Percentiles rank a stretch among this genome's conserved stretches.
Conservation (phyloP, 2,113 vertebrate species). For the Pristiophorus japonicus region DNA sequence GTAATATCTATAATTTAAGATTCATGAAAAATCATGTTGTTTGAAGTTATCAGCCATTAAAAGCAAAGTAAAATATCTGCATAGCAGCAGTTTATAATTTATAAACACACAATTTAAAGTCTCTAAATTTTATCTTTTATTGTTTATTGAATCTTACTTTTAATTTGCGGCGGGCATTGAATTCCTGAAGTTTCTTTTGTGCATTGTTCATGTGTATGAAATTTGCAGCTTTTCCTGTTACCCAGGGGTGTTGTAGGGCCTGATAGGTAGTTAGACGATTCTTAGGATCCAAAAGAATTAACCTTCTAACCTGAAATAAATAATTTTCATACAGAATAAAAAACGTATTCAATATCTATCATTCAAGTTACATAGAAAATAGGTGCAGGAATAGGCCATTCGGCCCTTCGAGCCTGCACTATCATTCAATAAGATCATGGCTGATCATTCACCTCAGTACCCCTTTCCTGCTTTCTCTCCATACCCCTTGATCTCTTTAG, state of each 20-base stretch:
- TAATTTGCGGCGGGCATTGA: conserved; percentile 80
- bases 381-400: no score
- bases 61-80: not conserved
- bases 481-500: no score
- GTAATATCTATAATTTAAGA: not conserved
- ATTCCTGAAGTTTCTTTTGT: conserved; percentile 82
- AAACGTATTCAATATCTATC: not conserved
- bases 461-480: no score
- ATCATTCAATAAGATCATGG: no score
- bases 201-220: conserved; percentile 81
- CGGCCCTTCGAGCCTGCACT: no score
- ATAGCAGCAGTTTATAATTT: not conserved
- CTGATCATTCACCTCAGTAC: no score
- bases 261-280: conserved; percentile 75
- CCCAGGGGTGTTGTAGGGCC: conserved; percentile 79
- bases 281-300: conserved; percentile 80
- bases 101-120: not conserved
- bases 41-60: not conserved
- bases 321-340: conserved; percentile 38
- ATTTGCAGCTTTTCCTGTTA: conserved; percentile 77
- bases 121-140: not conserved
- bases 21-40: not conserved
- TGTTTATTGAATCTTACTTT: conserved; percentile 57
- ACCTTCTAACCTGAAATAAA: conserved; percentile 67
- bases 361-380: no score